Conservation (phyloP, 2,797 vertebrate species). For the Sylvilagus floridanus region DNA sequence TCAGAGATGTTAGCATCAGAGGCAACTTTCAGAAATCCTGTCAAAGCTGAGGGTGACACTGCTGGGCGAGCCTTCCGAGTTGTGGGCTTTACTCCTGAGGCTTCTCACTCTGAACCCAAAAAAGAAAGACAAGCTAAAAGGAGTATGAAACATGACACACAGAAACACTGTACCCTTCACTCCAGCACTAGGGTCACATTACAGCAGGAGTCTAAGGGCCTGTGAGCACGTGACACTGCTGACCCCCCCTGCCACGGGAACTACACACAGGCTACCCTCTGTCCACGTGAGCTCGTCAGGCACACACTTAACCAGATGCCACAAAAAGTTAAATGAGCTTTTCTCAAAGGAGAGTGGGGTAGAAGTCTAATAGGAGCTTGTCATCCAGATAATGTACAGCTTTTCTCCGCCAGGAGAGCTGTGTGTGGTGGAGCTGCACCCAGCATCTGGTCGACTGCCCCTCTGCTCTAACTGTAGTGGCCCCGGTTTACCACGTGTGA, state of each 20-base stretch:
- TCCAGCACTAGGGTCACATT: background rate
- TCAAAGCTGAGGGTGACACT: background rate
- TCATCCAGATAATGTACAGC: no score
- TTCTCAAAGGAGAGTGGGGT: background rate
- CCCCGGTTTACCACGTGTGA: background rate
- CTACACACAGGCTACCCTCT: background rate
- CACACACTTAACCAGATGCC: background rate
- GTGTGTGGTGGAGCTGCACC: background rate
- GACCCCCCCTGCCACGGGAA: background rate
- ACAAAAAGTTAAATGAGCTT: background rate
- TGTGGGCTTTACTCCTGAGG: background rate
- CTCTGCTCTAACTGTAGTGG: background rate
- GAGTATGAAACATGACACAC: background rate
- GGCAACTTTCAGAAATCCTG: background rate
- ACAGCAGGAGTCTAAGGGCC: background rate
- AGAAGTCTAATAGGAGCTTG: no score
- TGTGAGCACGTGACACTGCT: background rate
- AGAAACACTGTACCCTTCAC: background rate
- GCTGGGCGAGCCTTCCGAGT: background rate
- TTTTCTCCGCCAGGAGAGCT: background rate
- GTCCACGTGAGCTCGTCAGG: background rate
- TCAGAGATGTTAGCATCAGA: background rate
- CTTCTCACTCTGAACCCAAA: background rate
- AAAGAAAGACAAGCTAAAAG: background rate
- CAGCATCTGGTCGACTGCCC: background rate